These are phyloP conservation scores for Hippoglossus stenolepis DNA, from an alignment of 2,113 vertebrate genomes.

Conservation along the genomic window DNA sequence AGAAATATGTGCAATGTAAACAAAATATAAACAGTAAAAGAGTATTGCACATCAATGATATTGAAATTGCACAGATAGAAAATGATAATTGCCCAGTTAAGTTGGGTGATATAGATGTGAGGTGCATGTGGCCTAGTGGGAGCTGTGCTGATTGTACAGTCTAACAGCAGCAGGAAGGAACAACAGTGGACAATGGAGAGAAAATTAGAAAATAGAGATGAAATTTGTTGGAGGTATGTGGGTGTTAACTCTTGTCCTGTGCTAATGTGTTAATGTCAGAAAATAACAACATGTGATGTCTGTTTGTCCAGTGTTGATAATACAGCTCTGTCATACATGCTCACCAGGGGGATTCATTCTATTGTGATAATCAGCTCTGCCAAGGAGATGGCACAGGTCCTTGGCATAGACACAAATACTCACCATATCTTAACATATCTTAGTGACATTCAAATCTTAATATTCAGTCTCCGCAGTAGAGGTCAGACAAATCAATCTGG, in stretches of 20 bases:
- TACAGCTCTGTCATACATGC: not conserved
- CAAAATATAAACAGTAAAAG: too few species aligned
- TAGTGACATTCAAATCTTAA: constrained; percentile 1
- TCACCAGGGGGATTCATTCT: constrained; percentile 3
- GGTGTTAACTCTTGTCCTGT: not conserved
- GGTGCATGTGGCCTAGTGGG: too few species aligned
- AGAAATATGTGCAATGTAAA: too few species aligned
- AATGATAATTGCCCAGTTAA: too few species aligned
- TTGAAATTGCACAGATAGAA: too few species aligned
- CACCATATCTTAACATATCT: not conserved
- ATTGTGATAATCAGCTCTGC: constrained; percentile 36
- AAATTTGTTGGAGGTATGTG: not conserved
- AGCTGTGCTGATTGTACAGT: too few species aligned
- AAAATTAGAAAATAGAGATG: too few species aligned
- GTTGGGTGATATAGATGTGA: too few species aligned
- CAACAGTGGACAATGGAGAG: too few species aligned
- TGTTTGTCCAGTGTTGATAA: not conserved
- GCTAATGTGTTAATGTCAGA: not conserved
- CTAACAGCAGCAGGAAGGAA: too few species aligned
- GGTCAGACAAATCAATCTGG: not conserved
- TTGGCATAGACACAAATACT: not conserved
- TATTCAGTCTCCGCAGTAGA: not conserved
- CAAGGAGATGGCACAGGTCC: not conserved
- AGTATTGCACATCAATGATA: too few species aligned
- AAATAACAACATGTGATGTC: not conserved